Evolutionary conservation across 37 sponge, comb jelly and placozoan species (phyloP), one percentile per base, ranked within the genome.

Genomic region (Spongilla lacustris): DNA sequence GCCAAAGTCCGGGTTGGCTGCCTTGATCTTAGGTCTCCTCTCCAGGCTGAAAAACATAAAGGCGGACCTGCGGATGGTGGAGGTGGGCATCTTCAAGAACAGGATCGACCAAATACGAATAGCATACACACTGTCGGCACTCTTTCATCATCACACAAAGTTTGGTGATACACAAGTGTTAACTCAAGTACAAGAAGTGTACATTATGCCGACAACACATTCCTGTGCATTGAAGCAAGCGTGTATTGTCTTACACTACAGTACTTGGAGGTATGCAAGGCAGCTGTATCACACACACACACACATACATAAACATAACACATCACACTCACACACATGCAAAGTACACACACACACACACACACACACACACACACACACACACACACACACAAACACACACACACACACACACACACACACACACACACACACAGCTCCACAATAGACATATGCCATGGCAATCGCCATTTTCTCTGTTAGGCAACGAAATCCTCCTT

Each of bases 31-130:
- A 0, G 97, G 97, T 48, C 97, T 78, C 69, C 81, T 77, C 29
- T 87, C 86, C 27, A 84, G 58, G 72, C 95, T 93, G 34, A 89
- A 97, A 72, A 89, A 92, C 93, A 97, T 92, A 67, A 97, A 97
- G 10, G 90, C 97, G 14, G 97, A 94, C 92, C 95, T 94, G 80
- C 0, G 19, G 35, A 41, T 73, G 25, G 69, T 84, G 69, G 67
- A 68, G 50, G 84, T 83, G 84, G 30, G 75, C 24, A 36, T 50
- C 66, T 83, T 74, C 31, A 33, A 25, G 33, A 36, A 76, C 76
- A 76, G 35, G 24, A 10, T 35, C 35, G 33, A 6, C 75, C 23
- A 74, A 21, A 36, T 6, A 76, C 19, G 25, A 25, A 24, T 76
- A 31, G 76, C 76, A 34, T 38, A 76, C n/a, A n/a, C n/a, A 27